Evolutionary conservation across 1,140 invertebrate genomes (phyloP), one percentile per base, ranked within the genome.

Genomic region (Drosophila takahashii): DNA sequence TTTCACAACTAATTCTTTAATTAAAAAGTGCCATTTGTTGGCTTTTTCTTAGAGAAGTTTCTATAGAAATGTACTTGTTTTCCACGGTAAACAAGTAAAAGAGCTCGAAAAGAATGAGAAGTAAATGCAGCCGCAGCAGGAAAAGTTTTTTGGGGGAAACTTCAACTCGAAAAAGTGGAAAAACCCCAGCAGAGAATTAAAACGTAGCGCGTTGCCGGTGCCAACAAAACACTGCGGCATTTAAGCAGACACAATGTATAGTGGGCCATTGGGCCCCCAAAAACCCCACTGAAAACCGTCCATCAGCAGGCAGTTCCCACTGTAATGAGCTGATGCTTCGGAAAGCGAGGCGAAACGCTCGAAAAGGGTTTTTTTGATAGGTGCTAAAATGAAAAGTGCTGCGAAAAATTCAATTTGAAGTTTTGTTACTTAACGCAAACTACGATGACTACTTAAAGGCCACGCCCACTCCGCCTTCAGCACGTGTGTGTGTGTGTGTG

Each of bases 341-440:
- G 34, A 75, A 75, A 75, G 57, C 70, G 75, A 69, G 50, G 47
- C 36, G 57, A 52, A 60, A 76, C 42, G 62, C 45, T 74, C 70
- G 74, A 64, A 64, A 64, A 60, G 78, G 74, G 71, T 71, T 74
- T 80, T 79, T 71, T 54, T 85, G 84, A 86, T 86, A 86, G 83
- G 83, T 86, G 83, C 84, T 83, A 86, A 89, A 86, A 89, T 76
- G 76, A 79, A 87, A 86, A 76, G 83, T 87, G 83, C 70, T 79
- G 65, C 83, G 79, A 81, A 89, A 86, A 86, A 86, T 86, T 87
- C 83, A 86, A 86, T 86, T 86, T 86, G 84, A 86, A 86, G 83
- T 86, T 86, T 86, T 86, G 83, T 86, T 86, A 86, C 83, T 86
- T 86, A 86, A 89, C 84, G 62, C 70, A 86, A 87, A 86, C 79